Conservation (phyloP, 2,888 invertebrate species). For the Lymantria monacha region DNA sequence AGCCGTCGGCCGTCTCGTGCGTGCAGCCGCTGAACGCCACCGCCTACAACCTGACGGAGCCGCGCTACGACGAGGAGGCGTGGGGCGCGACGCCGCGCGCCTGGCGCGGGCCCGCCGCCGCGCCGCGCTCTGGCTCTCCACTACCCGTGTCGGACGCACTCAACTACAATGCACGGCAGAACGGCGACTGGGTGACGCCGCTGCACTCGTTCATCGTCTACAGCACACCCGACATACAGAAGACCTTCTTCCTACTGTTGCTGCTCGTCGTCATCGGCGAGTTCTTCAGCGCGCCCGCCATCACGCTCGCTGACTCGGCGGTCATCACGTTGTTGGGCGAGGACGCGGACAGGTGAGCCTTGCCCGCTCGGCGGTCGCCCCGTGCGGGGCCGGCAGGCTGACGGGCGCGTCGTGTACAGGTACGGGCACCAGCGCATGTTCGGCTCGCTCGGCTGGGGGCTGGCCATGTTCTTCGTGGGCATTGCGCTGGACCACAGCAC, state of each 20-base stretch:
- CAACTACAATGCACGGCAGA: constrained; percentile 87
- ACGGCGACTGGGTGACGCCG: constrained; percentile 92
- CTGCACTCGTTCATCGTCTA: constrained; percentile 97
- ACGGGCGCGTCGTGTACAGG: constrained; percentile 45
- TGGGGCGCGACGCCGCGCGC: constrained; percentile 39
- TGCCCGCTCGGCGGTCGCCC: background rate
- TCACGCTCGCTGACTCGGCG: constrained; percentile 96
- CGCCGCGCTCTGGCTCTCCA: constrained; percentile 82
- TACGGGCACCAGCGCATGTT: constrained; percentile 99
- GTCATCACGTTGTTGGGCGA: constrained; percentile 94
- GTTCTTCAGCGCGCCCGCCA: constrained; percentile 98
- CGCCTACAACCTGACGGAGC: constrained; percentile 83
- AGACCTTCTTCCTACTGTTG: constrained; percentile 96
- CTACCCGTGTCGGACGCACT: constrained; percentile 88
- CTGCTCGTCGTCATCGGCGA: constrained; percentile 97
- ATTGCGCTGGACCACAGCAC: constrained; percentile 98
- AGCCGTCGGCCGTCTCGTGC: constrained; percentile 96
- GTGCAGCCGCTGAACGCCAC: constrained; percentile 82
- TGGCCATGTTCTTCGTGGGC: constrained; percentile 99
- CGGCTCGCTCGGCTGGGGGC: constrained; percentile 98
- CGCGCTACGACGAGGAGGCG: constrained; percentile 74
- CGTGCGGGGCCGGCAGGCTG: background rate
- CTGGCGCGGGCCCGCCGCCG: constrained; percentile 53
- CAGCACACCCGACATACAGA: constrained; percentile 93
- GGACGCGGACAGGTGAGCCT: constrained; percentile 86